Conservation (phyloP, 2,113 vertebrate genomes). For the Columba janthina region DNA sequence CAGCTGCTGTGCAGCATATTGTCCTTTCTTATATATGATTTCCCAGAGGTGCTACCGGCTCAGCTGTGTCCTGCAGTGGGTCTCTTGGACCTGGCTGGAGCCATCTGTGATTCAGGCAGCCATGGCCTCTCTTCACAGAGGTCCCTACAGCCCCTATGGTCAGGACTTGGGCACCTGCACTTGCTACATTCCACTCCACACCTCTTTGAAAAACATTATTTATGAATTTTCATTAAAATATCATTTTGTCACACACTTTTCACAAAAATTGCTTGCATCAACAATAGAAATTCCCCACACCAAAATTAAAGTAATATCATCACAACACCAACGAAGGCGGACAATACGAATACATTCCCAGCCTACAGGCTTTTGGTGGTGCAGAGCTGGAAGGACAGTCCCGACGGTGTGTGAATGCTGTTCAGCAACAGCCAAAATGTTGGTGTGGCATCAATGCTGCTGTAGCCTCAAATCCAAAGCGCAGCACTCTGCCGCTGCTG, state of each 20-base stretch:
- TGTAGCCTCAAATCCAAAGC: background rate
- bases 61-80: rapidly evolving
- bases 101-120: rapidly evolving
- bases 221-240: background rate
- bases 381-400: background rate
- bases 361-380: background rate
- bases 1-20: too few species aligned
- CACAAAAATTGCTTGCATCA: background rate
- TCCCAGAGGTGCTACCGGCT: background rate
- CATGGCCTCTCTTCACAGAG: background rate
- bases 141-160: too few species aligned
- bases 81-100: background rate
- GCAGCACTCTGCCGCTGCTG: background rate
- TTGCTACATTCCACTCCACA: background rate
- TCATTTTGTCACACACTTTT: background rate
- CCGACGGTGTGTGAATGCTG: rapidly evolving
- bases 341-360: rapidly evolving
- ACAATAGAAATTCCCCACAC: background rate
- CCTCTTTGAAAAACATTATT: background rate
- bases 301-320: background rate
- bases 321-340: rapidly evolving
- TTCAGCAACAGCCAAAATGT: rapidly evolving
- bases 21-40: rapidly evolving
- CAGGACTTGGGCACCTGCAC: background rate
- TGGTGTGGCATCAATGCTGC: too few species aligned